Conservation (phyloP, 2,797 vertebrate species). For the Babyrousa celebensis region DNA sequence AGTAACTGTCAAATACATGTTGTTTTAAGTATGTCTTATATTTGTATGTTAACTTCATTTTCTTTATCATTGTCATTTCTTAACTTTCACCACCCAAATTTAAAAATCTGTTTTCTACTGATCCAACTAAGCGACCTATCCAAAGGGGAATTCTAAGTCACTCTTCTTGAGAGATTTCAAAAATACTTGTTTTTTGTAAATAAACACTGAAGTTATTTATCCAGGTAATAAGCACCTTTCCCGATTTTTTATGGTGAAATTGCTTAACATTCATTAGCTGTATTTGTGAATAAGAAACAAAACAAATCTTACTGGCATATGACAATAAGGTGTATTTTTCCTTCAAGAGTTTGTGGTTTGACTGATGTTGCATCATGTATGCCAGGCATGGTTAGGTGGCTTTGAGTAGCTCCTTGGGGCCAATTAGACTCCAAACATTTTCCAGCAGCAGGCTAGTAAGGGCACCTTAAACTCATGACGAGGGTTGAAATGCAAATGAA, state of each 20-base stretch:
- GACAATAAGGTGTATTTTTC: not conserved
- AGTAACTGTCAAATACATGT: not conserved
- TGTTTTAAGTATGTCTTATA: not conserved
- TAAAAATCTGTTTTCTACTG: not conserved
- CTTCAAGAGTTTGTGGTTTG: not conserved
- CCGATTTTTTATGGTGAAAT: not conserved
- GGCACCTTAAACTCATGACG: not conserved
- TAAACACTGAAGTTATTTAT: not conserved
- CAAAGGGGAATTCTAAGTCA: constrained; percentile 7
- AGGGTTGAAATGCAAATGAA: not conserved
- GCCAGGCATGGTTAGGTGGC: not conserved
- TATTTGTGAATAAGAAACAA: not conserved
- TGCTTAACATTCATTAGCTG: not conserved
- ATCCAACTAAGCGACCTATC: not conserved
- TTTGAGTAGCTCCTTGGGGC: not conserved
- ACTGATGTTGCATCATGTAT: not conserved
- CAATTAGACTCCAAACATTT: not conserved
- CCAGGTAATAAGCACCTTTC: not conserved
- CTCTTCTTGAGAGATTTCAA: not conserved
- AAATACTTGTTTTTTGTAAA: not conserved
- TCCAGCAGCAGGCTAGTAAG: not conserved
- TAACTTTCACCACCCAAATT: not conserved
- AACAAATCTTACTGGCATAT: not conserved
- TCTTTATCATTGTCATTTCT: not conserved
- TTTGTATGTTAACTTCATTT: not conserved